Conservation (phyloP, 2,888 invertebrate species). For the Linnaemya tessellans region DNA sequence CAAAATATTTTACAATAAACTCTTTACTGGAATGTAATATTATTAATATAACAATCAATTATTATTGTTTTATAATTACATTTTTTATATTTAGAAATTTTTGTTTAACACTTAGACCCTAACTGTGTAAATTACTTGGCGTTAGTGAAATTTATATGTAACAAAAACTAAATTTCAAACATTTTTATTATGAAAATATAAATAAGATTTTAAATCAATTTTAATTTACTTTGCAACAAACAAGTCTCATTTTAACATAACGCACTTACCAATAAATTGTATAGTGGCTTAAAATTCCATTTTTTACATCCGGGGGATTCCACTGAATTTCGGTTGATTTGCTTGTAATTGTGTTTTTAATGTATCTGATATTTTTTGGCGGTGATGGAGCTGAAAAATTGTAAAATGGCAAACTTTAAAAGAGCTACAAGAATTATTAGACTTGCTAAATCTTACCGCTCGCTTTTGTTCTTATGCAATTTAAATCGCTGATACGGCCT, state of each 20-base stretch:
- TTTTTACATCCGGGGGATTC: constrained; percentile 87
- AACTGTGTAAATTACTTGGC: no score
- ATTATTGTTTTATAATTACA: no score
- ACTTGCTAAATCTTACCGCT: constrained; percentile 83
- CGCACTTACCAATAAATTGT: constrained; percentile 84
- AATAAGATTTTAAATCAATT: neutral
- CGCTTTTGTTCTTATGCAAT: constrained; percentile 87
- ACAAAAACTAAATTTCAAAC: no score
- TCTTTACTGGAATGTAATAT: no score
- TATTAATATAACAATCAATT: no score
- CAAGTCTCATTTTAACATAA: neutral
- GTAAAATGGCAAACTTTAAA: neutral
- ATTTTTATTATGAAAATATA: no score
- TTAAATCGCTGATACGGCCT: constrained; percentile 85
- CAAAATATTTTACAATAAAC: neutral
- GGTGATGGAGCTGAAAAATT: constrained; percentile 83
- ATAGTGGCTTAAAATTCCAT: constrained; percentile 89
- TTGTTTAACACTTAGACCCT: no score
- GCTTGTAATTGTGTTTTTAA: constrained; percentile 83
- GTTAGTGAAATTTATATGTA: no score
- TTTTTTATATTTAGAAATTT: no score
- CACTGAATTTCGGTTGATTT: constrained; percentile 85
- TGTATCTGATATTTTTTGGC: constrained; percentile 83
- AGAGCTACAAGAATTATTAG: neutral
- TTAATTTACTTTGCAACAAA: neutral